Evolutionary conservation across 1,140 invertebrate species (phyloP).

Genomic region (Mamestra configurata): DNA sequence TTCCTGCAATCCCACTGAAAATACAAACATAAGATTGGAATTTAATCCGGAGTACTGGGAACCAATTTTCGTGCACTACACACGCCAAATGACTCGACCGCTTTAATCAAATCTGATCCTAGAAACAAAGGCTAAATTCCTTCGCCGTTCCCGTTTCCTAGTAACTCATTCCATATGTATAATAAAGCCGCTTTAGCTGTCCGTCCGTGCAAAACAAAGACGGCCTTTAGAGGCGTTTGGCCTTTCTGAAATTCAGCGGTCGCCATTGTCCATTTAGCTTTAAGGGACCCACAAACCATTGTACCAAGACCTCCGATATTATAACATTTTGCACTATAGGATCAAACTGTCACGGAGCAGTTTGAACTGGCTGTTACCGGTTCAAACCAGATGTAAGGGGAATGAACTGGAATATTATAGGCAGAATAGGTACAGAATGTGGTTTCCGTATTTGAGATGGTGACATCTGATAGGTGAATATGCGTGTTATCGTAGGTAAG

Average conservation of each 20-base stretch:
- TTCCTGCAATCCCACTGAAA: conserved; percentile 8
- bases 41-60: conserved; percentile 18
- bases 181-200: conserved; percentile 66
- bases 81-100: conserved; percentile 41
- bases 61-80: conserved; percentile 24
- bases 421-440: conserved; percentile 77
- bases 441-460: conserved; percentile 80
- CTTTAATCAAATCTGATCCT: conserved; percentile 69
- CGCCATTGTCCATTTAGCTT: conserved; percentile 80
- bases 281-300: conserved; percentile 58
- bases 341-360: conserved; percentile 65
- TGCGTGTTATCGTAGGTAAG: conserved; percentile 21
- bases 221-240: conserved; percentile 63
- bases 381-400: conserved; percentile 81
- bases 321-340: conserved; percentile 27
- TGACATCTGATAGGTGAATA: conserved; percentile 74
- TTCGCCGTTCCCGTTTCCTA: conserved; percentile 56
- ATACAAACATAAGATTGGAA: conserved; percentile 25
- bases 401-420: conserved; percentile 80
- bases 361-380: conserved; percentile 73
- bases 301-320: conserved; percentile 59
- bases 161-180: conserved; percentile 66
- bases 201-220: conserved; percentile 76
- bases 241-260: conserved; percentile 70
- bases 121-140: conserved; percentile 67